Percentiles rank a stretch among this genome's conserved stretches.
These are phyloP conservation scores for Diachasma alloeum DNA, from an alignment of 1,140 invertebrate species.

Conservation along the genomic window DNA sequence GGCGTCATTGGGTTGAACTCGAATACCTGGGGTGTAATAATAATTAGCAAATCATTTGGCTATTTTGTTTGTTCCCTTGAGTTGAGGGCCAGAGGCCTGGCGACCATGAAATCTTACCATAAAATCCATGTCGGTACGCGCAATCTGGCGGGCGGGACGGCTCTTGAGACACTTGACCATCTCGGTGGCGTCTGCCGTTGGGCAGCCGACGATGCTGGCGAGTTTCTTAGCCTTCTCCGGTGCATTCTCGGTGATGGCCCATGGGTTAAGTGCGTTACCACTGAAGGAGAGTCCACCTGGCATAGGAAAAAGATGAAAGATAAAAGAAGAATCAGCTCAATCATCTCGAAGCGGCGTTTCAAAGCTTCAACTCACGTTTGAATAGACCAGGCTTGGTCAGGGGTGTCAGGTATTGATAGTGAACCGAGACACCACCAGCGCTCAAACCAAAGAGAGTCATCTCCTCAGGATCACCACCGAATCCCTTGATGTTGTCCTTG, in stretches of 20 bases:
- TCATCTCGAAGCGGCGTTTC: too few relatives aligned
- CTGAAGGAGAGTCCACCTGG: constrained; percentile 80
- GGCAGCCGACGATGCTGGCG: constrained; percentile 75
- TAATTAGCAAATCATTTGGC: background rate
- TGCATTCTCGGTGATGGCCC: constrained; percentile 74
- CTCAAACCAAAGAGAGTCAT: constrained; percentile 66
- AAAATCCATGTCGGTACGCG: constrained; percentile 59
- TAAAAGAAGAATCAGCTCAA: too few relatives aligned
- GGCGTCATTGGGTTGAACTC: constrained; percentile 70
- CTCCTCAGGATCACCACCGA: constrained; percentile 65
- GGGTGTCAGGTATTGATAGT: constrained; percentile 71
- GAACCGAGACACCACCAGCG: constrained; percentile 67
- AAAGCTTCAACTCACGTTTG: constrained; percentile 53
- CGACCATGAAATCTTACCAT: constrained; percentile 49
- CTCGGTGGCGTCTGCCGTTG: constrained; percentile 64
- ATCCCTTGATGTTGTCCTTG: constrained; percentile 65
- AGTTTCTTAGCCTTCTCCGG: constrained; percentile 74
- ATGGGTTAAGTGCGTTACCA: constrained; percentile 76
- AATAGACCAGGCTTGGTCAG: constrained; percentile 51
- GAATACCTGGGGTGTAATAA: constrained; percentile 63
- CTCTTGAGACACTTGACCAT: constrained; percentile 77
- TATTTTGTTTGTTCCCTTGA: background rate
- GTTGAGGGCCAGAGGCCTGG: too few relatives aligned
- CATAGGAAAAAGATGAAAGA: constrained; percentile 51
- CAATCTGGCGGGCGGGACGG: constrained; percentile 68